Conservation (phyloP, 2,113 vertebrate genomes). For the Psittacula cyanocephala region DNA sequence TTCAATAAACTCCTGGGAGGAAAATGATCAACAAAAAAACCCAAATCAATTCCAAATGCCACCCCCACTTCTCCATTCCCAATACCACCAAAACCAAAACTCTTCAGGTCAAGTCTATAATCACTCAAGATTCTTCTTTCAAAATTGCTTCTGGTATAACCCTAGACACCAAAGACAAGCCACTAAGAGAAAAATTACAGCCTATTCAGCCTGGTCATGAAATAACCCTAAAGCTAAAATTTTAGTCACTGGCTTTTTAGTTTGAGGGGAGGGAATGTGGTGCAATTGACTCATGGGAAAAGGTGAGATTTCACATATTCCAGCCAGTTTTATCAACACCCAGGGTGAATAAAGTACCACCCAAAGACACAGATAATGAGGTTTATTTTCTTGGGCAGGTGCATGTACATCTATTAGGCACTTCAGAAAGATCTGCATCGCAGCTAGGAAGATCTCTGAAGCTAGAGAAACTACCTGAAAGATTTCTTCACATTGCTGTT, state of each 20-base stretch:
- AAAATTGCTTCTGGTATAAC: not conserved
- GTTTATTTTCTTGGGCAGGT: not conserved
- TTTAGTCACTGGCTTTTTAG: not conserved
- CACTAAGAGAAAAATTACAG: not conserved
- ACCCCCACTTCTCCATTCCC: not conserved
- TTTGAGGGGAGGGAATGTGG: not conserved
- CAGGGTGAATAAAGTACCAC: not conserved
- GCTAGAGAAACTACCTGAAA: not conserved
- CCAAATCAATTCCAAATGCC: not conserved
- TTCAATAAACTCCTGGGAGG: not conserved
- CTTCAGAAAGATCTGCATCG: not conserved
- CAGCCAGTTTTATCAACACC: not conserved
- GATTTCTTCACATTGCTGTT: not conserved
- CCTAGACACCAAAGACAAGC: not conserved
- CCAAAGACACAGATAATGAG: not conserved
- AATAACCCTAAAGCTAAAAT: not conserved
- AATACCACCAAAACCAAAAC: not conserved
- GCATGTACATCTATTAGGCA: not conserved
- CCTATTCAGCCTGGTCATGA: not conserved
- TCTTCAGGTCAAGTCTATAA: not conserved
- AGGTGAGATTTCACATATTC: not conserved
- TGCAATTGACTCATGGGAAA: not conserved
- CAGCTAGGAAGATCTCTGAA: not conserved
- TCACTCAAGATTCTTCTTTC: not conserved
- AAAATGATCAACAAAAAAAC: rapidly evolving